Percentiles rank a stretch among this genome's conserved stretches.
These are phyloP conservation scores for Myotis vivesi DNA, from an alignment of 2,797 vertebrate species.

Conservation along the genomic window DNA sequence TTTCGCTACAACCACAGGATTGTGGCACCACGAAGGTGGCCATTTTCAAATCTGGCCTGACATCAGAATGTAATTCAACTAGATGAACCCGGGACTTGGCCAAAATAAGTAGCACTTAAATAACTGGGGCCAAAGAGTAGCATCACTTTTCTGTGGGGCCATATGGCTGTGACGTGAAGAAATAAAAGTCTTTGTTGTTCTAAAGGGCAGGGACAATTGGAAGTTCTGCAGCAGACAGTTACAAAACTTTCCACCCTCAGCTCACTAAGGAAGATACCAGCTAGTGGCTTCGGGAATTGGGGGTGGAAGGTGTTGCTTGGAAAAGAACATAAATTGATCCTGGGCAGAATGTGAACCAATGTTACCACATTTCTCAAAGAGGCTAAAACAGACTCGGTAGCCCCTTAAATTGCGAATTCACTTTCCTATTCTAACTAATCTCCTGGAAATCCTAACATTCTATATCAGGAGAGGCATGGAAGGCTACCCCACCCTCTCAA, in stretches of 20 bases:
- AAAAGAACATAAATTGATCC: slow-evolving; percentile 57
- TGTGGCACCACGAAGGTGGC: slow-evolving; percentile 30
- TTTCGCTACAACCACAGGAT: slow-evolving; percentile 41
- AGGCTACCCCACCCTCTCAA: not conserved
- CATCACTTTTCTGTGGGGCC: slow-evolving; percentile 8
- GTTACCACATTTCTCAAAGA: slow-evolving; percentile 15
- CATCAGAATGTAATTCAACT: slow-evolving; percentile 55
- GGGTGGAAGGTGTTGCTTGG: slow-evolving; percentile 53
- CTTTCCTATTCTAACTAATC: not conserved
- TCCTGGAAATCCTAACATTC: slow-evolving; percentile 49
- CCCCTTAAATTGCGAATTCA: not conserved
- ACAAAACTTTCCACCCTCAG: slow-evolving; percentile 76
- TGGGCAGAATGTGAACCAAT: slow-evolving; percentile 35
- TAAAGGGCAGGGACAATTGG: slow-evolving; percentile 71
- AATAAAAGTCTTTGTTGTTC: slow-evolving; percentile 75
- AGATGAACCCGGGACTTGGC: not conserved
- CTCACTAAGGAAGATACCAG: slow-evolving; percentile 68
- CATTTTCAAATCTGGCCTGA: slow-evolving; percentile 66
- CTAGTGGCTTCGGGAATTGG: slow-evolving; percentile 50
- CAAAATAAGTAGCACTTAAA: slow-evolving; percentile 66
- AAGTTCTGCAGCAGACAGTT: slow-evolving; percentile 73
- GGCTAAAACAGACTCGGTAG: not conserved
- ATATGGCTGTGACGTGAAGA: slow-evolving; percentile 47
- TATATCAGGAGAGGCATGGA: not conserved
- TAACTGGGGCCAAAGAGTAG: slow-evolving; percentile 37